These are phyloP conservation scores for Galaxias olidus DNA, from an alignment of 2,797 vertebrate genomes.

Conservation along the genomic window DNA sequence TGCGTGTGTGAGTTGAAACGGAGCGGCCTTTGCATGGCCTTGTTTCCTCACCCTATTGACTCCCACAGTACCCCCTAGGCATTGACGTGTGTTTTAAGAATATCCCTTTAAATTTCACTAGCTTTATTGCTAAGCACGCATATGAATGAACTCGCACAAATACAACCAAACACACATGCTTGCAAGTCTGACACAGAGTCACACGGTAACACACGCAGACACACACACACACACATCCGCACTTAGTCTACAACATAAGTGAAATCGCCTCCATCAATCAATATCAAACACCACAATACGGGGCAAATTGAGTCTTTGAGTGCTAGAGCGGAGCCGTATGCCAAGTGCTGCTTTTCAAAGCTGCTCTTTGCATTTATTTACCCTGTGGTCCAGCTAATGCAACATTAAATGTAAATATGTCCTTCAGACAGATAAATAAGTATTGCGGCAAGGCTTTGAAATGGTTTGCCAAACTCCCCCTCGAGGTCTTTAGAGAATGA, in stretches of 20 bases:
- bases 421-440: slow-evolving; percentile 19
- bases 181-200: neutral
- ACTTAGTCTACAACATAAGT: neutral
- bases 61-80: slow-evolving; percentile 16
- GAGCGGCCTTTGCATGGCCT: too few relatives aligned
- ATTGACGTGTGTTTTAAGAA: neutral
- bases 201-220: neutral
- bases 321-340: slow-evolving; percentile 25
- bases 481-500: too few relatives aligned
- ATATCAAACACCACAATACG: slow-evolving; percentile 35
- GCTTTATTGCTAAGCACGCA: too few relatives aligned
- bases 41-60: neutral
- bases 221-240: slow-evolving; percentile 1
- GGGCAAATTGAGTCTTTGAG: neutral
- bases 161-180: neutral
- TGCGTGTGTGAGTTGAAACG: neutral
- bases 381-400: slow-evolving; percentile 35
- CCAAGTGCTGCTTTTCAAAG: slow-evolving; percentile 33
- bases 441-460: slow-evolving; percentile 11
- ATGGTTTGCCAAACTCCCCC: neutral
- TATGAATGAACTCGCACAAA: too few relatives aligned
- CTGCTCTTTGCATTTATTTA: slow-evolving; percentile 42
- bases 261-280: slow-evolving; percentile 21
- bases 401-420: slow-evolving; percentile 46
- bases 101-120: neutral